Evolutionary conservation across 2,888 invertebrate species (phyloP), one percentile per base, ranked within the genome.

Genomic region (Melanchra persicariae): DNA sequence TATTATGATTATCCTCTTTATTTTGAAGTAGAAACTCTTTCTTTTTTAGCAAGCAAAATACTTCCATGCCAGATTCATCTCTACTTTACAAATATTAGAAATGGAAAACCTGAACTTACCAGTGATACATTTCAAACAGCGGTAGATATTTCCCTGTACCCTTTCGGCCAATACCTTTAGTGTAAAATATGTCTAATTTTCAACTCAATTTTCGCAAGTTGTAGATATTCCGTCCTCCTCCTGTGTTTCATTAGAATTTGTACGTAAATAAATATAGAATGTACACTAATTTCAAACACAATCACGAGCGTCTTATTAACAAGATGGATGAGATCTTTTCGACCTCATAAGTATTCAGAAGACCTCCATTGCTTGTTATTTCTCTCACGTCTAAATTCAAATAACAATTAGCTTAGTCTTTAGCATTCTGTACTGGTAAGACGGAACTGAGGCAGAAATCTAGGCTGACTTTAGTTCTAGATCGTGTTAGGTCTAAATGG

Each of bases 331-430:
- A 45, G 78, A 70, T 76, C 70, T 73, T 69, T 60, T 82, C 51
- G 70, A 70, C 65, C 79, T 84, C 82, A 84, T 87, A 83, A 76
- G 82, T 84, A 79, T 84, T 89, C 89, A 79, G 74, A 82, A 84
- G 81, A 83, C 86, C 80, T 40, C 63, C 62, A 69, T 77, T 79
- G 84, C 85, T 73, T 76, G 72, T 68, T 74, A 88, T 87, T 83
- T 86, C 65, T 75, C 82, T 89, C 91, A 90, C 92, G 92, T 92
- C 79, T 82, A 78, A 55, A 91, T 91, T 92, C 91, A 91, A 92
- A 91, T 93, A 93, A 91, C 92, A 93, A 93, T 93, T 93, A 93
- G 89, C 86, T 86, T 76, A 84, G 86, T 81, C 74, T 78, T 89
- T 86, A 85, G 87, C 82, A 89, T 91, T 87, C 87, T 66, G 81